These are phyloP conservation scores for Crotalus tigris DNA, from an alignment of 2,113 vertebrate genomes.

Conservation along the genomic window DNA sequence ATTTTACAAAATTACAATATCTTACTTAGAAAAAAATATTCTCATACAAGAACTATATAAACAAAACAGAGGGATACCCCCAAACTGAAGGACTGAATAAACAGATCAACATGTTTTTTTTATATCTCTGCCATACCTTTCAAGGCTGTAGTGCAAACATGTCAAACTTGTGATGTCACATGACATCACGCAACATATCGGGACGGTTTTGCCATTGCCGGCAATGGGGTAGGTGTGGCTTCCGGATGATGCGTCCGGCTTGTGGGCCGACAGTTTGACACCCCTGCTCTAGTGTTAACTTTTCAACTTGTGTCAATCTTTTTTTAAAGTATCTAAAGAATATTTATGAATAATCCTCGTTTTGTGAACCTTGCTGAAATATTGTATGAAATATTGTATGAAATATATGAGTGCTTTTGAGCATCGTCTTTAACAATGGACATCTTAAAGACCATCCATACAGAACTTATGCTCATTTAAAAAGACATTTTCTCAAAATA, in stretches of 20 bases:
- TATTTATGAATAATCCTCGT: background rate
- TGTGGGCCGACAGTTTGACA: too few relatives aligned
- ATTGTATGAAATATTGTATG: background rate
- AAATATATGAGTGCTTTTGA: fast-evolving
- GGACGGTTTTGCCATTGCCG: too few relatives aligned
- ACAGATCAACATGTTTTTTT: background rate
- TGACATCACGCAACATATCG: too few relatives aligned
- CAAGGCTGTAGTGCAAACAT: background rate
- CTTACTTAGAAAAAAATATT: background rate
- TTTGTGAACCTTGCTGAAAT: background rate
- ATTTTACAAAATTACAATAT: background rate
- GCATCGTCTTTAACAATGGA: background rate
- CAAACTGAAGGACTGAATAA: background rate
- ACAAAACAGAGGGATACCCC: fast-evolving
- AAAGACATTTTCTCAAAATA: fast-evolving
- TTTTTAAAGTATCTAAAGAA: background rate
- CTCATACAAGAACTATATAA: background rate
- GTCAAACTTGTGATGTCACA: too few relatives aligned
- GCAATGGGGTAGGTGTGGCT: too few relatives aligned
- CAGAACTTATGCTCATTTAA: fast-evolving
- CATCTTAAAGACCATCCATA: background rate
- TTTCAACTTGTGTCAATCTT: background rate
- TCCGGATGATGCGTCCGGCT: too few relatives aligned
- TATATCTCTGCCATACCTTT: background rate
- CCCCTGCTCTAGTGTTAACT: background rate